Percentiles rank a stretch among this genome's conserved stretches.
Evolutionary conservation across 2,113 vertebrate species (phyloP).

Genomic region (Naja naja): DNA sequence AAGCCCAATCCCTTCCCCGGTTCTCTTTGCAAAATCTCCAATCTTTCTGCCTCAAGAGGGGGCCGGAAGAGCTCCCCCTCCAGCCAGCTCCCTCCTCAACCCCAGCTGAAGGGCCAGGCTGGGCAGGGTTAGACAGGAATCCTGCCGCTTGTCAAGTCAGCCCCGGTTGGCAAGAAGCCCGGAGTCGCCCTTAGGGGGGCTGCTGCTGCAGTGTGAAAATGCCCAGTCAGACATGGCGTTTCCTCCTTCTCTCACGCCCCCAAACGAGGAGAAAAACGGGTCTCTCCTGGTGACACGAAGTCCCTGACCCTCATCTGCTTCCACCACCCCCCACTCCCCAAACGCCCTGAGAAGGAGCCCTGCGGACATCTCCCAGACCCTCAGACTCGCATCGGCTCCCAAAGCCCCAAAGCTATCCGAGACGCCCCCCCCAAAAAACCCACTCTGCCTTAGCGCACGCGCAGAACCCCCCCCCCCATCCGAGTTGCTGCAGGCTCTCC

Average conservation of each 20-base stretch:
- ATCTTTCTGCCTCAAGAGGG: not conserved
- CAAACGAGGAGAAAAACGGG: not conserved
- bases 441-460: not conserved
- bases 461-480: not conserved
- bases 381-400: not conserved
- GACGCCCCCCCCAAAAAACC: not conserved
- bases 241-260: not conserved
- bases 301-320: too few species aligned
- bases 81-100: not conserved
- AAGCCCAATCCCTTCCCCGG: not conserved
- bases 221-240: not conserved
- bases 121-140: not conserved
- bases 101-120: not conserved
- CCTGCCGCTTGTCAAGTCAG: not conserved
- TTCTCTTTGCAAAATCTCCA: not conserved
- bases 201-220: not conserved
- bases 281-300: not conserved
- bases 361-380: not conserved
- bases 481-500: not conserved
- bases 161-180: not conserved
- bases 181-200: not conserved
- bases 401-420: not conserved
- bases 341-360: not conserved
- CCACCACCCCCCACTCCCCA: not conserved
- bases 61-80: not conserved